Evolutionary conservation across 2,797 vertebrate species (phyloP).

Genomic region (Onychomys arenicola): DNA sequence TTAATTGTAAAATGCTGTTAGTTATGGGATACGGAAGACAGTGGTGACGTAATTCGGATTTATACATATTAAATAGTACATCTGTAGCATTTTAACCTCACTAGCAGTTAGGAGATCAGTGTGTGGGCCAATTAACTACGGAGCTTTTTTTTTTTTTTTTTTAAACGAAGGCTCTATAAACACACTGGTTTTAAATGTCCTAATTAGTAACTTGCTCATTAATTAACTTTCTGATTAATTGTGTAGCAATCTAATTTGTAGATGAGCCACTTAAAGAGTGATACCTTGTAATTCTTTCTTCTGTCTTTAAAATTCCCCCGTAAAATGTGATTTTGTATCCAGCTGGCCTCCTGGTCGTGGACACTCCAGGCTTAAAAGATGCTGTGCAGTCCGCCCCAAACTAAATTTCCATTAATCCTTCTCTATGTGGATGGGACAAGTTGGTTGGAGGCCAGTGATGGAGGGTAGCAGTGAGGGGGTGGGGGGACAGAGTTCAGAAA

Average conservation of each 20-base stretch:
- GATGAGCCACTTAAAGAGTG: constrained; percentile 89
- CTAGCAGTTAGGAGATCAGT: constrained; percentile 87
- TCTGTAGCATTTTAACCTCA: constrained; percentile 86
- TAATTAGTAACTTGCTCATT: constrained; percentile 92
- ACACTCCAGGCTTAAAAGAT: constrained; percentile 53
- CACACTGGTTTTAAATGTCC: constrained; percentile 90
- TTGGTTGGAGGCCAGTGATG: background rate
- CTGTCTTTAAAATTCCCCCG: constrained; percentile 85
- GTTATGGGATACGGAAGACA: constrained; percentile 82
- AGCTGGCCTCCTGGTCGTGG: constrained; percentile 53
- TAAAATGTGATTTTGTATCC: constrained; percentile 82
- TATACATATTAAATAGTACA: constrained; percentile 88
- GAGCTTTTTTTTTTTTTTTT: constrained; percentile 70
- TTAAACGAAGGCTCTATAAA: constrained; percentile 87
- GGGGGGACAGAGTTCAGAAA: background rate
- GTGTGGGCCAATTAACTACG: constrained; percentile 88
- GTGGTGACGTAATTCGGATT: constrained; percentile 86
- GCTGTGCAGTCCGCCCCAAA: constrained; percentile 25
- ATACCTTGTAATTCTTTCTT: constrained; percentile 88
- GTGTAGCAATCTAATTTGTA: constrained; percentile 91
- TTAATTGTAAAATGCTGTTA: constrained; percentile 84
- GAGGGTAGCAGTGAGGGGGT: background rate
- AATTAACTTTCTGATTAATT: constrained; percentile 93
- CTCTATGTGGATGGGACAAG: background rate
- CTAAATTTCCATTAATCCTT: constrained; percentile 50